A percentile compares a stretch with the other conserved stretches of the same genome.
These are phyloP conservation scores for Conistra vaccinii DNA, from an alignment of 2,888 invertebrate species.

Conservation along the genomic window DNA sequence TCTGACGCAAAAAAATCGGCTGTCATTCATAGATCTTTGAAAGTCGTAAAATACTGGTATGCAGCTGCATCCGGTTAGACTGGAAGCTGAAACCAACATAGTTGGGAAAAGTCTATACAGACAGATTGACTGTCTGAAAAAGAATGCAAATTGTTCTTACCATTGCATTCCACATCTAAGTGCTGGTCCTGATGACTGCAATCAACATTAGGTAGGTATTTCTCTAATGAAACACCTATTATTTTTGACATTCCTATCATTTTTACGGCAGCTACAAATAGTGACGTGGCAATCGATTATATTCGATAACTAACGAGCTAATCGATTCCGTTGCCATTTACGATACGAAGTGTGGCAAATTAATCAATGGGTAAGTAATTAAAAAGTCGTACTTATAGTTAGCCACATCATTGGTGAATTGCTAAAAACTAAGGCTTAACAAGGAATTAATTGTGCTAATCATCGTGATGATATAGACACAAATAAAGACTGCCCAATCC, in stretches of 20 bases:
- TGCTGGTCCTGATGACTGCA: too few relatives aligned
- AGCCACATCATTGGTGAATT: slow-evolving; percentile 19
- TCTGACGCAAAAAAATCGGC: too few relatives aligned
- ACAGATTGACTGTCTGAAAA: neutral
- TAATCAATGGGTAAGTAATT: slow-evolving; percentile 41
- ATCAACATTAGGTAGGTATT: too few relatives aligned
- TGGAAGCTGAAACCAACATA: too few relatives aligned
- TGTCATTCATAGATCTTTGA: too few relatives aligned
- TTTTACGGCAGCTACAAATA: neutral
- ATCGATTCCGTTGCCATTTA: slow-evolving; percentile 36
- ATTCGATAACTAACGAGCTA: slow-evolving; percentile 17
- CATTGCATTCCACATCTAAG: neutral
- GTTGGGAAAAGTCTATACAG: too few relatives aligned
- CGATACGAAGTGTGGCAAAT: slow-evolving; percentile 34
- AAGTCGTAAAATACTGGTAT: too few relatives aligned
- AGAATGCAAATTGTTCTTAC: neutral
- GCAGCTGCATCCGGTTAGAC: too few relatives aligned
- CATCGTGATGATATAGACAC: neutral
- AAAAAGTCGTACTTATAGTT: slow-evolving; percentile 7
- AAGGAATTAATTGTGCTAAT: neutral
- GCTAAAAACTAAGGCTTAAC: slow-evolving; percentile 1
- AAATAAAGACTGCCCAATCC: neutral
- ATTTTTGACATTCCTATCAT: slow-evolving; percentile 29
- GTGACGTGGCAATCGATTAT: slow-evolving; percentile 33
- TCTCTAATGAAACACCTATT: neutral